These are phyloP conservation scores for Oreochromis aureus DNA, from an alignment of 2,113 vertebrate genomes.

Conservation along the genomic window DNA sequence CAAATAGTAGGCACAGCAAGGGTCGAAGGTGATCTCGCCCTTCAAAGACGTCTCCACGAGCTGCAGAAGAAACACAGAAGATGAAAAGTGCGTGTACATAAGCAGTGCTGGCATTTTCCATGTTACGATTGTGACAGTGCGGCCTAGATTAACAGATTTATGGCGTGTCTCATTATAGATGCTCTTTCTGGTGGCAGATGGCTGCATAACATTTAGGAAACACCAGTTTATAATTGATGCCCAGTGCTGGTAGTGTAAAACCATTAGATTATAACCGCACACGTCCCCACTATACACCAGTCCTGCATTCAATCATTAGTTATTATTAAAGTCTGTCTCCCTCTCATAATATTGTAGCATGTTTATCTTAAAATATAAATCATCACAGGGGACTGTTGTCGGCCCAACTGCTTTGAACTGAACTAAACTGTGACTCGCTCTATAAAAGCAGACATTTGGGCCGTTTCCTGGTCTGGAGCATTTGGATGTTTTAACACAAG, in stretches of 20 bases:
- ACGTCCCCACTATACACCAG: not conserved
- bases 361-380: not conserved
- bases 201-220: not conserved
- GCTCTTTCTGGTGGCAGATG: not conserved
- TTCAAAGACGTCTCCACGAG: slow-evolving; percentile 96
- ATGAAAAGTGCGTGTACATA: not conserved
- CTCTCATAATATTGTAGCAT: fast-evolving
- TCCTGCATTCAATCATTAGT: not conserved
- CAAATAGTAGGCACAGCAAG: slow-evolving; percentile 90
- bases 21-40: slow-evolving; percentile 93
- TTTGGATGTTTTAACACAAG: not conserved
- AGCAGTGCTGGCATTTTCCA: not conserved
- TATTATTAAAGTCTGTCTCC: not conserved
- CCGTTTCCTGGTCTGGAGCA: not conserved
- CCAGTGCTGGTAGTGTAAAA: not conserved
- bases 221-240: not conserved
- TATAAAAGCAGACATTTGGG: not conserved
- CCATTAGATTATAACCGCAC: not conserved
- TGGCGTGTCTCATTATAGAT: not conserved
- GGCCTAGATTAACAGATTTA: not conserved
- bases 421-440: not conserved
- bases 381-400: not conserved
- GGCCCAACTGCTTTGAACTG: not conserved
- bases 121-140: not conserved
- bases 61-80: slow-evolving; percentile 63